Conservation (phyloP, 2,888 invertebrate genomes). For the Plebejus argus region DNA sequence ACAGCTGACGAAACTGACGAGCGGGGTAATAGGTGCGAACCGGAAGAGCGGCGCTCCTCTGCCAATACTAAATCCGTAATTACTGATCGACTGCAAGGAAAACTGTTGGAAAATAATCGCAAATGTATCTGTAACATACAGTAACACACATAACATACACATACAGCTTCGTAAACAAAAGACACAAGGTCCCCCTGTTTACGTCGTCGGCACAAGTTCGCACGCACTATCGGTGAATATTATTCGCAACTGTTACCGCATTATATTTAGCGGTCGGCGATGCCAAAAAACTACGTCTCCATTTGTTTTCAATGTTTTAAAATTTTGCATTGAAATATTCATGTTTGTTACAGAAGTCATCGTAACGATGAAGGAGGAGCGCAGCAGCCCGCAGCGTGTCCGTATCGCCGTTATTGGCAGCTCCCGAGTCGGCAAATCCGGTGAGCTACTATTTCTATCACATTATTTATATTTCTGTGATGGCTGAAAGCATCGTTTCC, state of each 20-base stretch:
- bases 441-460: slow-evolving; percentile 64
- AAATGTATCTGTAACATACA: not conserved
- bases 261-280: not conserved
- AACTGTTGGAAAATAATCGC: not conserved
- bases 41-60: not conserved
- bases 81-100: not conserved
- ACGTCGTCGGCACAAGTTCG: slow-evolving; percentile 7
- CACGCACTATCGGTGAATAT: not conserved
- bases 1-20: slow-evolving; percentile 28
- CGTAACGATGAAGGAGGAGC: slow-evolving; percentile 80
- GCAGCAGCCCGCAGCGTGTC: slow-evolving; percentile 82
- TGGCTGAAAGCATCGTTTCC: not conserved
- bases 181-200: not conserved
- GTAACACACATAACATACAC: not conserved
- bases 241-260: slow-evolving; percentile 17
- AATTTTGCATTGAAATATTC: slow-evolving; percentile 30
- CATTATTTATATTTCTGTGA: not conserved
- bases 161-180: not conserved
- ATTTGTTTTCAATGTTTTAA: not conserved
- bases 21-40: slow-evolving; percentile 1
- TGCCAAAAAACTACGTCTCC: slow-evolving; percentile 9
- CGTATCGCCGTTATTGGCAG: slow-evolving; percentile 88
- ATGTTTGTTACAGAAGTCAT: slow-evolving; percentile 59
- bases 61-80: slow-evolving; percentile 9
- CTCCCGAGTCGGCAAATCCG: slow-evolving; percentile 90